Evolutionary conservation across 1,140 invertebrate species (phyloP).

Genomic region (Eurosta solidaginis): DNA sequence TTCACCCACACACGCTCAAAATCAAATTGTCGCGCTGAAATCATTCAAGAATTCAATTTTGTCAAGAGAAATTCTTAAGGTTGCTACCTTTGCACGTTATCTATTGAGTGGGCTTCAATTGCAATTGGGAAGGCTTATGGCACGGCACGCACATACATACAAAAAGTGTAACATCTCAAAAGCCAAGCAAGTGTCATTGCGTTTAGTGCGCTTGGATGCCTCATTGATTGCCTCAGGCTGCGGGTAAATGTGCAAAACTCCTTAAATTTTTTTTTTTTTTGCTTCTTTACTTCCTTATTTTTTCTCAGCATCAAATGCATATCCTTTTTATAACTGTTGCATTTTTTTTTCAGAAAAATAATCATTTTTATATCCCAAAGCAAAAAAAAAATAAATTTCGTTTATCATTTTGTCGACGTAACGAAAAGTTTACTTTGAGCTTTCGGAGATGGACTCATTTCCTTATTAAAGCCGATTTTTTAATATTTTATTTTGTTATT

Average conservation of each 20-base stretch:
- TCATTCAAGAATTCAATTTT: slow-evolving; percentile 5
- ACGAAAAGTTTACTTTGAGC: background rate
- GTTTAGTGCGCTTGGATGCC: slow-evolving; percentile 1
- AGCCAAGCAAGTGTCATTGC: background rate
- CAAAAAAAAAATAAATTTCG: slow-evolving; percentile 11
- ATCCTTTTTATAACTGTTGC: background rate
- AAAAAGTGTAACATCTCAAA: background rate
- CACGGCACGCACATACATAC: background rate
- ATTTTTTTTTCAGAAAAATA: background rate
- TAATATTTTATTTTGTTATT: no score
- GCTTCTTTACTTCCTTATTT: background rate
- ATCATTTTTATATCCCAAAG: slow-evolving; percentile 13
- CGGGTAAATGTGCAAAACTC: slow-evolving; percentile 26
- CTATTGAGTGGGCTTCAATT: background rate
- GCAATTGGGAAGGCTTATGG: no score
- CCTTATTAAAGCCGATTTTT: background rate
- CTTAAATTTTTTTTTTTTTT: background rate
- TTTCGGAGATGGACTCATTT: slow-evolving; percentile 19
- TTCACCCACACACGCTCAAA: background rate
- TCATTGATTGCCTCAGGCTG: background rate
- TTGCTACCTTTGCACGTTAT: background rate
- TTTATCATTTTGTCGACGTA: background rate
- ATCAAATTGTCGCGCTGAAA: slow-evolving; percentile 20
- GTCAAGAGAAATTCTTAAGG: background rate
- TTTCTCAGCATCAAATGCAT: background rate